A percentile compares a stretch with the other conserved stretches of the same genome.
Conservation (phyloP, 2,888 invertebrate genomes). For the Leptinotarsa juncta region DNA sequence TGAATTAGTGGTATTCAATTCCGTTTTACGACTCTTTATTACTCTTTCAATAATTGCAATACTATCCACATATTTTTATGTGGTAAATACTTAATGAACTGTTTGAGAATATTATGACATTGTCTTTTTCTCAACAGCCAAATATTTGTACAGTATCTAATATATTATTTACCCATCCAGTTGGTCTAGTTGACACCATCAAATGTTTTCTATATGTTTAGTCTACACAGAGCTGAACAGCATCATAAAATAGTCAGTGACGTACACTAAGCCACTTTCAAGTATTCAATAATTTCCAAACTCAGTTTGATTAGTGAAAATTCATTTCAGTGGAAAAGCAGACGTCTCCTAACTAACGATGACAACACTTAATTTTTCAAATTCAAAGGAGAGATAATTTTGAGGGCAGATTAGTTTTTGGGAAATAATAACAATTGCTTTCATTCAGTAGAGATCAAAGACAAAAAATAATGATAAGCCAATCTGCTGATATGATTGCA, state of each 20-base stretch:
- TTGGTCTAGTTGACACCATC: neutral
- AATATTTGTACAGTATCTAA: neutral
- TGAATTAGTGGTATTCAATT: neutral
- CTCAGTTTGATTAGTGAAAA: too few species aligned
- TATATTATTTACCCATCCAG: neutral
- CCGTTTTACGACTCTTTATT: neutral
- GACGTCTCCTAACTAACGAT: too few species aligned
- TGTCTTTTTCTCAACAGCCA: neutral
- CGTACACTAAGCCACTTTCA: neutral
- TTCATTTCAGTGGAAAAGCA: too few species aligned
- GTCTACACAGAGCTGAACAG: neutral
- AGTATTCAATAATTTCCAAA: neutral
- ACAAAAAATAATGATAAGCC: too few species aligned
- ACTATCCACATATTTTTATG: neutral
- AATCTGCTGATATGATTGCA: too few species aligned
- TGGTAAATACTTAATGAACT: neutral
- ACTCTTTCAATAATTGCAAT: conserved; percentile 6
- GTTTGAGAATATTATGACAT: neutral
- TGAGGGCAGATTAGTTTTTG: too few species aligned
- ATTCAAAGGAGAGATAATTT: too few species aligned
- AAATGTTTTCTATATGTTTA: neutral
- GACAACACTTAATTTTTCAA: too few species aligned
- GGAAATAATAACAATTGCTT: too few species aligned
- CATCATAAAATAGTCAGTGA: neutral
- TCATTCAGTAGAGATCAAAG: too few species aligned